Conservation (phyloP, 2,797 vertebrate genomes). For the Gallirallus australis region DNA sequence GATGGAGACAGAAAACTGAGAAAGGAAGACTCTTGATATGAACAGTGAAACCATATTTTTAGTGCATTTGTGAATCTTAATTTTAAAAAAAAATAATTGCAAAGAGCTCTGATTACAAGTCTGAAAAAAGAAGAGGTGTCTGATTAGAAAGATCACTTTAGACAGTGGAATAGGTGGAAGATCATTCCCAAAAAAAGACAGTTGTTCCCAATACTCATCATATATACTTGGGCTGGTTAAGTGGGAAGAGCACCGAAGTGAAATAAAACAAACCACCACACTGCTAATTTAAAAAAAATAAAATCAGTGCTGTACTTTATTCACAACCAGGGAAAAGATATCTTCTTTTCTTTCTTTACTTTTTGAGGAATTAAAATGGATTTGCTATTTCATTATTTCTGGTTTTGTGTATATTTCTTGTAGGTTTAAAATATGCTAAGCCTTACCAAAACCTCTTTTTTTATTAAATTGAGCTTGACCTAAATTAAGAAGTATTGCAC, state of each 20-base stretch:
- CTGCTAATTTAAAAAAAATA: background rate
- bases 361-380: background rate
- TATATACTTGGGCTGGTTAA: background rate
- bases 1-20: background rate
- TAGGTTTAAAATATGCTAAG: background rate
- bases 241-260: background rate
- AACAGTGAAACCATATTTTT: background rate
- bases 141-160: slow-evolving; percentile 8
- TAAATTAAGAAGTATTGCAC: background rate
- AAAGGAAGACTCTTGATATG: background rate
- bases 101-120: background rate
- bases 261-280: background rate
- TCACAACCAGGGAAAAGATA: background rate
- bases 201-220: background rate
- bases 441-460: background rate
- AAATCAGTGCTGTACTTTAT: background rate
- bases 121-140: background rate
- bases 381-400: background rate
- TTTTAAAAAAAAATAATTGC: background rate
- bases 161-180: background rate
- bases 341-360: background rate
- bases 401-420: background rate
- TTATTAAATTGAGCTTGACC: background rate
- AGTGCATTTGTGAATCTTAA: background rate
- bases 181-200: background rate